phyloP scores from a whole-genome alignment of 2,888 invertebrate genomes.

The Protophormia terraenovae region DNA sequence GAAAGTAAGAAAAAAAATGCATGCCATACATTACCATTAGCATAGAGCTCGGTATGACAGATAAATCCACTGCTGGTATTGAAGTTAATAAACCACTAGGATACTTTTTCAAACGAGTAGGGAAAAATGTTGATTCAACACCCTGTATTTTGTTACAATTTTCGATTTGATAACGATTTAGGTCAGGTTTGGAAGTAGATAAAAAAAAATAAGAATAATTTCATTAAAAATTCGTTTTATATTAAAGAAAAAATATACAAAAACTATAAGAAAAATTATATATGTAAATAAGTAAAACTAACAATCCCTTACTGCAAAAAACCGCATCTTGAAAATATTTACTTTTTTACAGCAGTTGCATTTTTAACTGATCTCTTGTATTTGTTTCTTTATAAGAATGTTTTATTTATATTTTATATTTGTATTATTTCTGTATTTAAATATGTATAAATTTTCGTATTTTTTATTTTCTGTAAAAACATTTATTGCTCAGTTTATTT shows the following conservation, averaged over 20 bases:
- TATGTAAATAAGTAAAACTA: too few relatives aligned
- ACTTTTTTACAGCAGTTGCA: too few relatives aligned
- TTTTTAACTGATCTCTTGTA: background rate
- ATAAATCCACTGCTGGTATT: conserved; percentile 80
- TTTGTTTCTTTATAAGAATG: background rate
- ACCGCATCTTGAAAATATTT: too few relatives aligned
- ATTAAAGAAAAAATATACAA: too few relatives aligned
- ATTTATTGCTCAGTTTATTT: conserved; percentile 33
- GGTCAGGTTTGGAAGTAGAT: background rate
- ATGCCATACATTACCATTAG: conserved; percentile 80
- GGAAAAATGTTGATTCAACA: conserved; percentile 81
- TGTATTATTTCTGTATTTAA: background rate
- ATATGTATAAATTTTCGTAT: background rate
- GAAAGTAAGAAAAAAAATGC: conserved; percentile 42
- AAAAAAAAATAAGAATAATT: conserved; percentile 13
- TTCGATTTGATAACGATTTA: background rate
- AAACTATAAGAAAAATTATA: too few relatives aligned
- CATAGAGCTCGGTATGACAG: conserved; percentile 80
- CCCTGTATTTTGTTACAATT: conserved; percentile 74
- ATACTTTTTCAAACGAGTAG: conserved; percentile 81
- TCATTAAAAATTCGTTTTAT: too few relatives aligned
- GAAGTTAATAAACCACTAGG: conserved; percentile 81
- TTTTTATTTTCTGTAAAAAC: conserved; percentile 28
- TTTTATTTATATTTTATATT: conserved; percentile 6
- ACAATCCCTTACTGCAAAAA: too few relatives aligned